These are phyloP conservation scores for Monopterus albus DNA, from an alignment of 2,113 vertebrate species.

Conservation along the genomic window DNA sequence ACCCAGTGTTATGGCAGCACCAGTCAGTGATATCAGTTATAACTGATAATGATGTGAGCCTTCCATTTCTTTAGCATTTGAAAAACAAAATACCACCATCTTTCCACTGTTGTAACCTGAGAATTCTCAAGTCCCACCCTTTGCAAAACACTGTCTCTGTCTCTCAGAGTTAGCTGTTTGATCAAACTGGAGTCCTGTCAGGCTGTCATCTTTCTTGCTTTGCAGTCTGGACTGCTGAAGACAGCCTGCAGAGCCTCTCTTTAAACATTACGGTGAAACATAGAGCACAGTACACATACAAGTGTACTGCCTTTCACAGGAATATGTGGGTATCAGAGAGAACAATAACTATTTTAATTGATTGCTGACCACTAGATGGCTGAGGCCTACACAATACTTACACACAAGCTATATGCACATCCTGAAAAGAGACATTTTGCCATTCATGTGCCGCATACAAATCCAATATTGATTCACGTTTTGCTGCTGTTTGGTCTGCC, in stretches of 20 bases:
- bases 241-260: conserved; percentile 11
- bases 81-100: not conserved
- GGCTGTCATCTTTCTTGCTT: conserved; percentile 19
- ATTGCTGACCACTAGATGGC: not conserved
- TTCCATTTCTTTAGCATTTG: not conserved
- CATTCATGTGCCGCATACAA: not conserved
- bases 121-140: not conserved
- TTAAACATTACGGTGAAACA: conserved; percentile 17
- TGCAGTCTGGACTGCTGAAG: conserved; percentile 28
- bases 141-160: not conserved
- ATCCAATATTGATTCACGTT: not conserved
- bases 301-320: not conserved
- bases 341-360: not conserved
- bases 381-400: not conserved
- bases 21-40: too few relatives aligned
- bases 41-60: too few relatives aligned
- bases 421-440: not conserved
- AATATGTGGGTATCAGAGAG: not conserved
- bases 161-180: conserved; percentile 20
- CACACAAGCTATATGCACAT: not conserved
- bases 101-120: not conserved
- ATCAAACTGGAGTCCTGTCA: conserved; percentile 20
- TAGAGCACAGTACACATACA: not conserved
- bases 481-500: not conserved
- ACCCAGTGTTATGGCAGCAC: too few relatives aligned